Evolutionary conservation across 2,113 vertebrate species (phyloP).

Genomic region (Puffinus mauretanicus): DNA sequence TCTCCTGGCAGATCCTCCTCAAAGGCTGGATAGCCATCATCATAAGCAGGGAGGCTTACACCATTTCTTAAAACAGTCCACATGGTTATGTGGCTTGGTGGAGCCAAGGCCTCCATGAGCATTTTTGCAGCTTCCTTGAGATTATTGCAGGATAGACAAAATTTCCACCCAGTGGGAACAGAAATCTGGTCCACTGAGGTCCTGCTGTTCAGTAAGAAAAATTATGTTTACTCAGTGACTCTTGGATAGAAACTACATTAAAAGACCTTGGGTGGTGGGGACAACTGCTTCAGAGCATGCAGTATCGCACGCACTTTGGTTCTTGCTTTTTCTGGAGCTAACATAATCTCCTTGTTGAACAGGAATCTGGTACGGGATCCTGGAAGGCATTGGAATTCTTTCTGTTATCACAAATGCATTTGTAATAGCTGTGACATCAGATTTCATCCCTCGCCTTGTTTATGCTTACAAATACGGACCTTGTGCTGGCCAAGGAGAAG

Average conservation of each 20-base stretch:
- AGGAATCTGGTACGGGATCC: conserved; percentile 96
- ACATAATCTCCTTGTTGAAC: conserved; percentile 42
- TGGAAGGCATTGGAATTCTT: conserved; percentile 93
- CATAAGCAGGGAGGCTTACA: not conserved
- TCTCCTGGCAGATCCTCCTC: not conserved
- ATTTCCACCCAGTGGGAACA: not conserved
- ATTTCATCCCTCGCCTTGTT: conserved; percentile 95
- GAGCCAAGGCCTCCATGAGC: not conserved
- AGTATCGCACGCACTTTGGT: not conserved
- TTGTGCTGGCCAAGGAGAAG: conserved; percentile 87
- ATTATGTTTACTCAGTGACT: not conserved
- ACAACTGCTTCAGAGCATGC: not conserved
- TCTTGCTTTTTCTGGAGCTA: conserved; percentile 11
- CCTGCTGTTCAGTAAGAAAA: not conserved
- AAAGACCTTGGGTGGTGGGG: not conserved
- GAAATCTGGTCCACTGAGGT: not conserved
- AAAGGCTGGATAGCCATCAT: not conserved
- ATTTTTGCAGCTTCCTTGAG: not conserved
- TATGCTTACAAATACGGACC: conserved; percentile 95
- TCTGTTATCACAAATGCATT: conserved; percentile 97
- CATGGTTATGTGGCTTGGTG: not conserved
- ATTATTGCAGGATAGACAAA: not conserved
- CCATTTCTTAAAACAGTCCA: not conserved
- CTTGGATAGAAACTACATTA: not conserved
- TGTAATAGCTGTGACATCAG: conserved; percentile 94